Conservation (phyloP, 2,113 vertebrate species). For the Vombatus ursinus region DNA sequence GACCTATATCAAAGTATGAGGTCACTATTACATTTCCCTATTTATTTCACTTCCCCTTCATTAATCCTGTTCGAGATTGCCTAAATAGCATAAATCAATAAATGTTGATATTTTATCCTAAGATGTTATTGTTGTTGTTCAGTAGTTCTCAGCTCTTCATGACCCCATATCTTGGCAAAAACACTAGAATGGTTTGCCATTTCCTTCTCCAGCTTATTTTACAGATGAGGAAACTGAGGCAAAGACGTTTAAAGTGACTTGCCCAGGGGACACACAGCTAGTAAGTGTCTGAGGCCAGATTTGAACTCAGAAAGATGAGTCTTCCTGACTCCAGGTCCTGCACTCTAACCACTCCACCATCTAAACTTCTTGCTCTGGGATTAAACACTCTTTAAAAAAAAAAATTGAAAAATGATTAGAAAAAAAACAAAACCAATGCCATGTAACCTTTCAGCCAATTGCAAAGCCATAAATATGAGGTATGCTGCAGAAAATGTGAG, state of each 20-base stretch:
- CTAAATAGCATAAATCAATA: not conserved
- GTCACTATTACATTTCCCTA: not conserved
- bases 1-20: not conserved
- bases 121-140: not conserved
- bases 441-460: not conserved
- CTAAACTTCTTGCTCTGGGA: not conserved
- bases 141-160: not conserved
- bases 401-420: not conserved
- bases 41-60: slow-evolving; percentile 8
- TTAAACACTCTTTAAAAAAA: not conserved
- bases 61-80: not conserved
- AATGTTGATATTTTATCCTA: not conserved
- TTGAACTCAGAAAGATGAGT: not conserved
- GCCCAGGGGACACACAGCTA: not conserved
- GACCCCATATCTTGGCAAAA: not conserved
- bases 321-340: not conserved
- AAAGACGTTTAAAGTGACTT: not conserved
- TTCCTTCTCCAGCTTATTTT: not conserved
- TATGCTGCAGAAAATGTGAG: not conserved
- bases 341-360: not conserved
- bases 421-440: not conserved
- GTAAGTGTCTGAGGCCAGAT: not conserved
- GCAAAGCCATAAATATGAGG: not conserved
- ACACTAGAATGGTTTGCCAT: not conserved
- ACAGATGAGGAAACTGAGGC: not conserved